Base-by-base conservation (phyloP, 2,888 invertebrate species). In the Shargacucullia verbasci region DNA sequence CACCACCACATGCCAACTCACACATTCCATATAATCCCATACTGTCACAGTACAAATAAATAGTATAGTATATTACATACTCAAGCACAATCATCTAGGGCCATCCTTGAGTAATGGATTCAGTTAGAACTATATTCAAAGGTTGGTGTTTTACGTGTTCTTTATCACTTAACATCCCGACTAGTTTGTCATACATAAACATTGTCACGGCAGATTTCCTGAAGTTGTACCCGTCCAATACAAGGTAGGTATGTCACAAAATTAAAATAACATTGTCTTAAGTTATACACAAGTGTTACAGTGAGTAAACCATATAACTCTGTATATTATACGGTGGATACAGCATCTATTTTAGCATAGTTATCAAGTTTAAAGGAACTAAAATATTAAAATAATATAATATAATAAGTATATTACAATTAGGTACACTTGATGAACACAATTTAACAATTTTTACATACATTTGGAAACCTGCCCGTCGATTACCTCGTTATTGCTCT, bases 31-130 rank as follows among this genome's bases (percentile, higher is more conserved):
- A 82, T 80, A 82, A 78, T 73, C 78, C 82, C 86, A 82, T 78
- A 70, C 81, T 85, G 88, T 88, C 87, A 88, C 89, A 89, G 85
- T 87, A 90, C 83, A 90, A 90, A 90, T 90, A 90, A 91, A 91
- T 91, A 89, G 82, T 85, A 85, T 80, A 86, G 84, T 86, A 87
- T 83, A 85, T 82, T 86, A 89, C 84, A 88, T 87, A 80, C 77
- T 73, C 80, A 80, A 79, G 80, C 80, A 69, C 85, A 84, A 86
- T 86, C 86, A 86, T 81, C 87, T 89, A 88, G 90, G 91, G 90
- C 90, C 90, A 81, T 84, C 80, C 85, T 85, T 81, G 85, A 87
- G 85, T 85, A 84, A 83, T 79, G 84, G 83, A 84, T 85, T 81
- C 76, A 80, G 78, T 80, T 77, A 80, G 73, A 84, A 82, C 85